Evolutionary conservation across 2,888 invertebrate species (phyloP), one percentile per base, ranked within the genome.

Genomic region (Drosophila atripex): DNA sequence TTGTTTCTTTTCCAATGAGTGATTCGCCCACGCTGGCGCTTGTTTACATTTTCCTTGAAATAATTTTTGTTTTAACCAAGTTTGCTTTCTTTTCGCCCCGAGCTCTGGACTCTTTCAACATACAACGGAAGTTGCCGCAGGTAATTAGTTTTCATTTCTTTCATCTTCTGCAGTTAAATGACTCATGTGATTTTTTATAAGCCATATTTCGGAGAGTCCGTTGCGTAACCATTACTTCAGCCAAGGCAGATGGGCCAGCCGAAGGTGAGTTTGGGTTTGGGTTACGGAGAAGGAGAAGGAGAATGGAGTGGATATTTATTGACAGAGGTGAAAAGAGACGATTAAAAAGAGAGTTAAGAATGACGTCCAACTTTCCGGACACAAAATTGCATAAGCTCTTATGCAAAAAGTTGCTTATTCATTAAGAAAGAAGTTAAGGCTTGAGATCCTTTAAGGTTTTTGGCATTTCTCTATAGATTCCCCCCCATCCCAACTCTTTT

Each of bases 41-140:
- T 54, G 71, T 57, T 63, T 50, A 18, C 49, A 38, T 47, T 72
- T 58, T 60, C 38, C 41, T 53, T 30, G 9, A 28, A 52, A 50
- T 51, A 23, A n/a, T 49, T 63, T 57, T 16, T 51, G 9, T 35
- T 35, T 50, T 16, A 50, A 54, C 35, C 39, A 25, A 23, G 18
- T 43, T 49, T 51, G 60, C 71, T 70, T 59, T 70, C 54, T 70
- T 70, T 70, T 54, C 43, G 25, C 18, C 21, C 43, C 43, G 41
- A 41, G 5, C 41, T 41, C 18, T 41, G 43, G 18, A 39, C 25
- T 64, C 68, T 49, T 32, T 51, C 12, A 35, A 35, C 41, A 43
- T 32, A 52, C 56, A 63, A 64, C 83, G 83, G 87, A 84, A 87
- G 87, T 85, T 63, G 73, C 73, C 49, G 63, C 21, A 68, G 53